phyloP scores from a whole-genome alignment of 2,888 invertebrate species.

The Zeuzera pyrina region DNA sequence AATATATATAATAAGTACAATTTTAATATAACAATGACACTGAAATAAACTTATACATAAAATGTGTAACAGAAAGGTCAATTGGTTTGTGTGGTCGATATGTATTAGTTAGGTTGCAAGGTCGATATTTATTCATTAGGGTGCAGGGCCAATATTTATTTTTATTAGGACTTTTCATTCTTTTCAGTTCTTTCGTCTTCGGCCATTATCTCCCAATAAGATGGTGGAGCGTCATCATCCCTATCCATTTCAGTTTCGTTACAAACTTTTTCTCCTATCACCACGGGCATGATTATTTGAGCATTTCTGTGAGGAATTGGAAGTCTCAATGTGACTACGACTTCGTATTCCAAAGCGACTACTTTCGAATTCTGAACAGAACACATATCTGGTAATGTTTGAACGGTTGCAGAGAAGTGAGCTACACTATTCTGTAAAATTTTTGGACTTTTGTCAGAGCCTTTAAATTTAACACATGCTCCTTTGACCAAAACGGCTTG shows the following conservation, averaged over 20 bases:
- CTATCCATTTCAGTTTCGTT: too few species aligned
- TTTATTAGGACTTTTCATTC: too few species aligned
- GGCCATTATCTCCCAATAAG: slow-evolving; percentile 14
- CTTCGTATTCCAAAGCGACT: slow-evolving; percentile 1
- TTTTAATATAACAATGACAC: too few species aligned
- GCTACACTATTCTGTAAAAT: not conserved
- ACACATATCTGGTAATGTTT: slow-evolving; percentile 5
- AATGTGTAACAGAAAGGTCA: too few species aligned
- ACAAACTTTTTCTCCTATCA: slow-evolving; percentile 4
- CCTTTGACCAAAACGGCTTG: slow-evolving; percentile 18
- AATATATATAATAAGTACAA: too few species aligned
- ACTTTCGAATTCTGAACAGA: slow-evolving; percentile 4
- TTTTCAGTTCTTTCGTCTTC: slow-evolving; percentile 5
- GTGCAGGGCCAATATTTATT: too few species aligned
- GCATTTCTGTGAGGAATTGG: slow-evolving; percentile 4
- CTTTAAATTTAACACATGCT: slow-evolving; percentile 20
- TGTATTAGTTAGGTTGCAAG: too few species aligned
- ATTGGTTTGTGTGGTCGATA: too few species aligned
- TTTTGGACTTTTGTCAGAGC: slow-evolving; percentile 10
- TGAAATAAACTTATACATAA: too few species aligned
- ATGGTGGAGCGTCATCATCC: slow-evolving; percentile 1
- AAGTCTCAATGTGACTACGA: not conserved
- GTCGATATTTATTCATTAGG: too few species aligned
- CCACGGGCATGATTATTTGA: slow-evolving; percentile 1
- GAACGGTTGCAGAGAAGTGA: slow-evolving; percentile 3